Percentiles rank a stretch among this genome's conserved stretches.
These are phyloP conservation scores for Metallyticus violacea DNA, from an alignment of 2,888 invertebrate species.

Conservation along the genomic window DNA sequence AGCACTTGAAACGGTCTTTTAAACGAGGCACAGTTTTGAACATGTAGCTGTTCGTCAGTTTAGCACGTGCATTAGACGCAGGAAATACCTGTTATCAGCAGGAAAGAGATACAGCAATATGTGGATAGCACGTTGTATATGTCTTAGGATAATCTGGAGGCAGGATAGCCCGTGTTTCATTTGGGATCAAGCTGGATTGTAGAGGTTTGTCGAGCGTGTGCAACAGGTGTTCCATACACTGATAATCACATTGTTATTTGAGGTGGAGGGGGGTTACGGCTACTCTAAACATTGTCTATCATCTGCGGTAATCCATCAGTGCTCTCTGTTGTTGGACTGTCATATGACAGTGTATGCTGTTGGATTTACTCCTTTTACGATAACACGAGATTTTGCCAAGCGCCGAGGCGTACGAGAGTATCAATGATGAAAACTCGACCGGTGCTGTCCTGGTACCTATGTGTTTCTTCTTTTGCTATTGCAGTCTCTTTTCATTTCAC, in stretches of 20 bases:
- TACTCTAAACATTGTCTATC: slow-evolving; percentile 1
- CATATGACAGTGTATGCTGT: background rate
- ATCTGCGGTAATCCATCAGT: background rate
- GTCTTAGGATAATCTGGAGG: no score
- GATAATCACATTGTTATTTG: slow-evolving; percentile 19
- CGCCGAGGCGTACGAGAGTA: no score
- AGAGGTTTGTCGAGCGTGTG: background rate
- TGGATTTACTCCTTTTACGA: background rate
- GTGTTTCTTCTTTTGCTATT: no score
- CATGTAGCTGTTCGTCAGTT: no score
- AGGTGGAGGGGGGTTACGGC: background rate
- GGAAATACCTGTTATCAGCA: no score
- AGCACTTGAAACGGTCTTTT: no score
- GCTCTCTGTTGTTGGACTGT: background rate
- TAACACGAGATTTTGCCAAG: no score
- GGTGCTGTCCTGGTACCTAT: no score
- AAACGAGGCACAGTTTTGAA: no score
- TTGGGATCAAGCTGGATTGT: background rate
- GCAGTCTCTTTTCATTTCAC: no score
- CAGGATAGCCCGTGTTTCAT: background rate
- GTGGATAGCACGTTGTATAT: background rate
- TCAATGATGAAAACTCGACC: no score
- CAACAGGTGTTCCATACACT: slow-evolving; percentile 16
- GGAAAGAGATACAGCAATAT: background rate
- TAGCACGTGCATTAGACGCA: no score